Conservation (phyloP, 2,797 vertebrate species). For the Phoebastria nigripes region DNA sequence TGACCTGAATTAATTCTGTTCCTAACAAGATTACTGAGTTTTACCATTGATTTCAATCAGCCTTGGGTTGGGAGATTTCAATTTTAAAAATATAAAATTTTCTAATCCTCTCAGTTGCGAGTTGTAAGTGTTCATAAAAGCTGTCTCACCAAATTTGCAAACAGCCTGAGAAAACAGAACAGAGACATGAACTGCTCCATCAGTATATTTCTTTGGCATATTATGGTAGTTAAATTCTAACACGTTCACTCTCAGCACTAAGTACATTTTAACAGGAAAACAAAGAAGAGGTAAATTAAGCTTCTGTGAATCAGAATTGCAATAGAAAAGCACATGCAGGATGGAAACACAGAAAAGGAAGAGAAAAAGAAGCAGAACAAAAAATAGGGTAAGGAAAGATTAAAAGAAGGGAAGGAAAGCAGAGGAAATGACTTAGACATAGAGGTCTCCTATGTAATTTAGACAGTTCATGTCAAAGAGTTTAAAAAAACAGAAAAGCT, state of each 20-base stretch:
- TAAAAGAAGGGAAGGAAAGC: background rate
- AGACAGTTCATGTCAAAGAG: background rate
- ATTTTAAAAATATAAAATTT: background rate
- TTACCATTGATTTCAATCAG: background rate
- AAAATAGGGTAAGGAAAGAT: background rate
- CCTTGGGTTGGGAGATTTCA: background rate
- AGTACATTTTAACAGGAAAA: background rate
- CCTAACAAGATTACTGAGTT: background rate
- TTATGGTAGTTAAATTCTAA: background rate
- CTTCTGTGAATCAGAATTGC: background rate
- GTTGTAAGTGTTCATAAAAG: background rate
- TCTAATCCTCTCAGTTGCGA: background rate
- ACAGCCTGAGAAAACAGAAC: background rate
- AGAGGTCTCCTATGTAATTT: background rate
- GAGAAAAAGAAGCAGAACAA: background rate
- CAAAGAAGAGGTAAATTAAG: background rate
- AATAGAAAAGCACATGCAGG: background rate
- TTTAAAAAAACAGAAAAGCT: background rate
- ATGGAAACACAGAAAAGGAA: background rate
- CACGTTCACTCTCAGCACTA: background rate
- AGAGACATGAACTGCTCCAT: background rate
- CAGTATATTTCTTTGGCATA: background rate
- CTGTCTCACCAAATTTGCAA: background rate
- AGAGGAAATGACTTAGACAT: background rate
- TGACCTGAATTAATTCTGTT: background rate